Evolutionary conservation across 2,888 invertebrate species (phyloP).

Genomic region (Notodonta ziczac): DNA sequence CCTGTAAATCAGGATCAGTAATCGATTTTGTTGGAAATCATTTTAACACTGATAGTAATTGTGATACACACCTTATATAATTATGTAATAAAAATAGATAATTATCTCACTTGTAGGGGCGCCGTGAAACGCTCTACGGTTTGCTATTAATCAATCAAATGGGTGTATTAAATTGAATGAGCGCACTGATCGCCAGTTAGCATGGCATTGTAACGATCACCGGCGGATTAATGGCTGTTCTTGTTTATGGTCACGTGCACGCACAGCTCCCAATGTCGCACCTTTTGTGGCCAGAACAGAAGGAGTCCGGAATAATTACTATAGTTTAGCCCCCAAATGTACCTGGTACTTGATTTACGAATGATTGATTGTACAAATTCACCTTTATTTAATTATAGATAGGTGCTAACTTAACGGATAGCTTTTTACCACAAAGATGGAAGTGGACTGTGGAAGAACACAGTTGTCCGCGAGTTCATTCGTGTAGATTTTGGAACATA

Average conservation of each 20-base stretch:
- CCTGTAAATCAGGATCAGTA: too few species aligned
- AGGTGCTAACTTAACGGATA: too few species aligned
- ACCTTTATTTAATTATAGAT: too few species aligned
- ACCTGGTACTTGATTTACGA: background rate
- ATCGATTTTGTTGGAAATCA: too few species aligned
- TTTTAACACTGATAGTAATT: too few species aligned
- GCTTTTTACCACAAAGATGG: too few species aligned
- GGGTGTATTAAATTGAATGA: constrained; percentile 29
- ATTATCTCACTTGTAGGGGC: background rate
- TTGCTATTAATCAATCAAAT: constrained; percentile 29
- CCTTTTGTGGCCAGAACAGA: constrained; percentile 25
- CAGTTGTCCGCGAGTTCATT: too few species aligned
- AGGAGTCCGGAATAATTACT: constrained; percentile 7
- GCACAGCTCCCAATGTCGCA: constrained; percentile 32
- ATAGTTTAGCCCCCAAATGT: background rate
- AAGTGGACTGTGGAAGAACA: too few species aligned
- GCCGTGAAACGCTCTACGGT: background rate
- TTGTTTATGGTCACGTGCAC: constrained; percentile 33
- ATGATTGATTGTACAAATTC: background rate
- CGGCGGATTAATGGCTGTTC: constrained; percentile 18
- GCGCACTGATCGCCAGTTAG: constrained; percentile 28
- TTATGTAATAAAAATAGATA: too few species aligned
- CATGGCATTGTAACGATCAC: constrained; percentile 30
- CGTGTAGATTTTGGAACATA: too few species aligned
- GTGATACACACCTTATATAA: too few species aligned